phyloP scores from a whole-genome alignment of 2,888 invertebrate species.

The Cerastis rubricosa region DNA sequence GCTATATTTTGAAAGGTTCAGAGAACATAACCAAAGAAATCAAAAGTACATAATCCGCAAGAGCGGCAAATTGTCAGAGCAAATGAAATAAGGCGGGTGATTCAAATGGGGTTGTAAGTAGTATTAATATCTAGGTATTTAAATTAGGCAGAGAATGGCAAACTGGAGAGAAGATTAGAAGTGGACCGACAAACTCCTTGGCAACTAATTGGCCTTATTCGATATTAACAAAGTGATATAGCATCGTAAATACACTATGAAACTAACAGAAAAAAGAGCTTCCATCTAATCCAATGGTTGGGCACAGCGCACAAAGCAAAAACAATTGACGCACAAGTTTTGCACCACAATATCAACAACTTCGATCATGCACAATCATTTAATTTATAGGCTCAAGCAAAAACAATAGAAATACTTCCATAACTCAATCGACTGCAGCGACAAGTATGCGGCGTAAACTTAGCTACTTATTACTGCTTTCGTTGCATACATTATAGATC shows the following conservation, averaged over 20 bases:
- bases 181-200: background rate
- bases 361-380: slow-evolving; percentile 63
- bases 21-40: background rate
- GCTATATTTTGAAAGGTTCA: background rate
- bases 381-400: slow-evolving; percentile 69
- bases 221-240: background rate
- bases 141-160: background rate
- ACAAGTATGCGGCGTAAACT: slow-evolving; percentile 64
- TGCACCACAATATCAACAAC: slow-evolving; percentile 34
- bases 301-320: background rate
- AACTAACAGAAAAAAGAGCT: no score
- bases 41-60: background rate
- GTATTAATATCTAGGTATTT: background rate
- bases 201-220: background rate
- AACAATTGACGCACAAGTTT: slow-evolving; percentile 46
- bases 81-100: background rate
- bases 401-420: slow-evolving; percentile 77
- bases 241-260: no score
- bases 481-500: slow-evolving; percentile 73
- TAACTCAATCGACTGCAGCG: slow-evolving; percentile 78
- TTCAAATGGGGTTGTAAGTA: background rate
- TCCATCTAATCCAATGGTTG: background rate
- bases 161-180: background rate
- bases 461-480: slow-evolving; percentile 63
- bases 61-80: background rate